Percentiles rank a stretch among this genome's conserved stretches.
Conservation (phyloP, 2,113 vertebrate species). For the Brachirus orientalis region DNA sequence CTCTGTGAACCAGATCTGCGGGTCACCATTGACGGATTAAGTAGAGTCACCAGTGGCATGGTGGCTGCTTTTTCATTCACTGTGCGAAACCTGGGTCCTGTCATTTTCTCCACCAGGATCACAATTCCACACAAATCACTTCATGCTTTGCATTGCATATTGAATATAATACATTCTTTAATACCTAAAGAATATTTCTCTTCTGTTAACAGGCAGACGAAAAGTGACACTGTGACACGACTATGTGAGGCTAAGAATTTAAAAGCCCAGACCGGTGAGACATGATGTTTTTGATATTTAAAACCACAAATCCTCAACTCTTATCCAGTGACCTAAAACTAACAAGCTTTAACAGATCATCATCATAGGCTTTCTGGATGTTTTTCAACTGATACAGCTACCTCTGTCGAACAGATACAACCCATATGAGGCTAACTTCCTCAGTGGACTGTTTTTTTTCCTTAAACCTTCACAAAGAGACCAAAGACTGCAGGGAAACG, state of each 20-base stretch:
- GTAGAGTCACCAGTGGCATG: conserved; percentile 5
- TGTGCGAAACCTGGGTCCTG: background rate
- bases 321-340: conserved; percentile 20
- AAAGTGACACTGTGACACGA: too few species aligned
- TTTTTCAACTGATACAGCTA: background rate
- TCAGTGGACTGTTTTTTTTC: background rate
- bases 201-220: background rate
- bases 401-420: conserved; percentile 28
- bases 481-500: conserved; percentile 1
- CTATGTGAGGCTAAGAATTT: background rate
- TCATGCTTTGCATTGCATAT: background rate
- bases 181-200: background rate
- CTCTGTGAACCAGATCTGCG: conserved; percentile 23
- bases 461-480: background rate
- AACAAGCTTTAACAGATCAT: background rate
- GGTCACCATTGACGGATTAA: conserved; percentile 20
- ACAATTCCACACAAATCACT: background rate
- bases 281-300: background rate
- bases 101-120: conserved; percentile 11
- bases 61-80: background rate
- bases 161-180: background rate
- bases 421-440: conserved; percentile 21
- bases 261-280: background rate
- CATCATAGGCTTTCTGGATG: conserved; percentile 15
- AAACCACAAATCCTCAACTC: background rate